These are phyloP conservation scores for Ricordea florida DNA, from an alignment of 92 coral and sea anemone genomes.

Conservation along the genomic window DNA sequence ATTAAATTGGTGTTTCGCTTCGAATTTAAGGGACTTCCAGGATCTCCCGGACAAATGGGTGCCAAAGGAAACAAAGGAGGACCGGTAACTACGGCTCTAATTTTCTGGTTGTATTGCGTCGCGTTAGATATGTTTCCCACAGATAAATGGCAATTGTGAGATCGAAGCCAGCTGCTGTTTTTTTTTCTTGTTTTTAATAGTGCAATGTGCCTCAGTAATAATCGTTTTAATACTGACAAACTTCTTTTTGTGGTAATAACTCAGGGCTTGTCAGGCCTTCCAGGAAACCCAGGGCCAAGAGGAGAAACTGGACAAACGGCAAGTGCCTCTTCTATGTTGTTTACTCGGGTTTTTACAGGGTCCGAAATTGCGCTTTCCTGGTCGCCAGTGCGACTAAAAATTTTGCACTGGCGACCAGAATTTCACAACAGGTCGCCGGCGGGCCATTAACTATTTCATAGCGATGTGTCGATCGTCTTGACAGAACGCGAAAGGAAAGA, in stretches of 20 bases:
- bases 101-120: not conserved
- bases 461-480: too few relatives aligned
- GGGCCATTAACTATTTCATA: too few relatives aligned
- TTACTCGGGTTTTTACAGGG: not conserved
- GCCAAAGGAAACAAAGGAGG: constrained; percentile 48
- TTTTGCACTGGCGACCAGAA: too few relatives aligned
- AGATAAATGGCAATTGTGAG: too few relatives aligned
- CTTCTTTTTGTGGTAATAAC: not conserved
- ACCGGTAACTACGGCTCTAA: not conserved
- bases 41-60: constrained; percentile 48
- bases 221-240: not conserved
- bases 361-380: too few relatives aligned
- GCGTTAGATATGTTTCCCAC: not conserved
- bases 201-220: not conserved
- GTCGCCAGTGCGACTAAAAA: too few relatives aligned
- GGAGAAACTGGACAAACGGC: constrained; percentile 16
- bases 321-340: not conserved
- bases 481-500: too few relatives aligned
- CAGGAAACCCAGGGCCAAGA: constrained; percentile 3
- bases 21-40: constrained; percentile 42
- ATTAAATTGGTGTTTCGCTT: not conserved
- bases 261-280: constrained; percentile 25
- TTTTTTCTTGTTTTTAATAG: too few relatives aligned
- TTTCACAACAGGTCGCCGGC: too few relatives aligned
- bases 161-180: too few relatives aligned